Evolutionary conservation across 1,140 invertebrate genomes (phyloP), one percentile per base, ranked within the genome.

Genomic region (Colletes latitarsis): DNA sequence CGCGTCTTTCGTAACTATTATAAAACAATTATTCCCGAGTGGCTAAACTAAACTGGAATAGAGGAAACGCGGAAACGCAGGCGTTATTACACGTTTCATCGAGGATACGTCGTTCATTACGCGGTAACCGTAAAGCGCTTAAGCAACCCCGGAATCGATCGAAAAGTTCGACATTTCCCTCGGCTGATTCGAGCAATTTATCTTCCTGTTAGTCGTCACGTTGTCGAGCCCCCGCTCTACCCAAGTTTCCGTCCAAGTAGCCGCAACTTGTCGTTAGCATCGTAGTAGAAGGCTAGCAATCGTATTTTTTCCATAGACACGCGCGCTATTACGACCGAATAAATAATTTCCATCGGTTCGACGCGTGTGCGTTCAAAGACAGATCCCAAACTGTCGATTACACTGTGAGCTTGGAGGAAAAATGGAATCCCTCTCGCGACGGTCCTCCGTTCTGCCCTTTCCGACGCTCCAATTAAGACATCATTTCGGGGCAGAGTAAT

Each of bases 71-170:
- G 84, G 81, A 85, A 85, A 64, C 55, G 71, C 21, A 52, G 75
- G 63, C 53, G n/a, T 73, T 77, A 80, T 85, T 86, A 67, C 67
- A 82, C 52, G 21, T 82, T 82, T 60, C 21, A 8, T n/a, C 55
- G 71, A 19, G 62, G 62, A 66, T 30, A 30, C 76, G 82, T 77
- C 58, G 77, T 74, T 86, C 63, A 83, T 86, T 86, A 77, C 68
- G 49, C 10, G 53, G 58, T 77, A 86, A 86, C 73, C 46, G 57
- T 64, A 68, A 52, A 49, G 74, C 9, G 41, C 19, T 43, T 17
- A 55, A 39, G 17, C 14, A 17, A 60, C 4, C 1, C 4, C 14
- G 19, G 12, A 57, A 66, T 52, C n/a, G 46, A 10, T 6, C 15
- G 0, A 19, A 8, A 79, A 43, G 4, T 77, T 60, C 10, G 1